Conservation (phyloP, 1,140 invertebrate species). For the Galleria mellonella region DNA sequence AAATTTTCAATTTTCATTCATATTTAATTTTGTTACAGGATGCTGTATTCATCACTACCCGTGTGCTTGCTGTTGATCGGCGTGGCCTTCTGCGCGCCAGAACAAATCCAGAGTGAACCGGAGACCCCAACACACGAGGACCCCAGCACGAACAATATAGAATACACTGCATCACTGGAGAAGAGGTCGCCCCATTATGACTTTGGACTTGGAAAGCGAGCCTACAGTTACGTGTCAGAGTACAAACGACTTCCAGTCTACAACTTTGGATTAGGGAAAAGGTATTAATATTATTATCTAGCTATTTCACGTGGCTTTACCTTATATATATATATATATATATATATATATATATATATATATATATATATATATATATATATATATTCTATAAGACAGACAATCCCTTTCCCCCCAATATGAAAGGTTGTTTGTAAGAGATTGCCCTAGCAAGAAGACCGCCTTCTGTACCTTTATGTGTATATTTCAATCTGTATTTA, state of each 20-base stretch:
- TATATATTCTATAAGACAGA: no score
- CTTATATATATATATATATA: not conserved
- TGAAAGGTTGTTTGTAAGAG: no score
- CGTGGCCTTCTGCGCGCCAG: constrained; percentile 38
- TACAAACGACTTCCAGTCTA: constrained; percentile 80
- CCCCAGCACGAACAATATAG: constrained; percentile 3
- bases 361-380: no score
- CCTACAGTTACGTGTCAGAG: constrained; percentile 79
- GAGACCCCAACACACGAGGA: constrained; percentile 4
- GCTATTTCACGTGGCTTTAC: not conserved
- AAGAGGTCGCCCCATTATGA: constrained; percentile 65
- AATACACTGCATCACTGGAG: constrained; percentile 31
- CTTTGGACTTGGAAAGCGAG: constrained; percentile 74
- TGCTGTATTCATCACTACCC: constrained; percentile 38
- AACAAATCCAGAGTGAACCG: constrained; percentile 28
- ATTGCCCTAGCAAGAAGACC: no score
- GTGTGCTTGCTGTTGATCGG: constrained; percentile 40
- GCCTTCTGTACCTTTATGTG: not conserved
- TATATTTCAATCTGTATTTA: no score
- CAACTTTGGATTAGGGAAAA: constrained; percentile 80
- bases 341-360: no score
- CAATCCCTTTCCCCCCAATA: no score
- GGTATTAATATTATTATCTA: constrained; percentile 32
- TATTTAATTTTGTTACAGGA: constrained; percentile 33
- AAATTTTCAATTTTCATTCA: no score